A percentile compares a stretch with the other conserved stretches of the same genome.
phyloP scores from a whole-genome alignment of 2,797 vertebrate species.

The Galagoides demidoff region DNA sequence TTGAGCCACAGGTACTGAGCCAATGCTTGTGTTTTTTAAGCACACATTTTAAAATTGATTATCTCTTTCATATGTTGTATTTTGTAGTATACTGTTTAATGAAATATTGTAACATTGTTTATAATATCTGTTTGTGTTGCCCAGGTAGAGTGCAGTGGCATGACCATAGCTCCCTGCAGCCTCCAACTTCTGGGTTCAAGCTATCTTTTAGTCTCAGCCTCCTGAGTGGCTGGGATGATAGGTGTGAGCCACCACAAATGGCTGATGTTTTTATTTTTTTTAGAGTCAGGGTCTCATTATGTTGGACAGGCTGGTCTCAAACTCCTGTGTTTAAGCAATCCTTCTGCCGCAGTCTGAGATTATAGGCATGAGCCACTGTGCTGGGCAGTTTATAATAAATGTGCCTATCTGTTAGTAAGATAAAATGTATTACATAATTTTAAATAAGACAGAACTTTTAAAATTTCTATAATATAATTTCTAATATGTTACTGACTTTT shows the following conservation, averaged over 20 bases:
- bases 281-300: neutral
- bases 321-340: neutral
- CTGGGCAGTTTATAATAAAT: neutral
- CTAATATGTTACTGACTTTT: slow-evolving; percentile 28
- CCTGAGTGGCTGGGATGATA: neutral
- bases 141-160: neutral
- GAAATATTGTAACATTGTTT: neutral
- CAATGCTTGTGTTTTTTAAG: neutral
- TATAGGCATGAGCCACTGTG: neutral
- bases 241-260: neutral
- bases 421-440: slow-evolving; percentile 44
- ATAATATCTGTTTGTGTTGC: neutral
- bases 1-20: too few species aligned
- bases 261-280: neutral
- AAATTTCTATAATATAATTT: slow-evolving; percentile 45
- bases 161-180: neutral
- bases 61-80: slow-evolving; percentile 42
- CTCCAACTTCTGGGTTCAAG: neutral
- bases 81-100: slow-evolving; percentile 54
- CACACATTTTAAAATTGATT: neutral
- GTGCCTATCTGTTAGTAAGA: slow-evolving; percentile 26
- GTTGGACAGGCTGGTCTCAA: neutral
- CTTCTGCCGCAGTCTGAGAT: neutral
- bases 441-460: slow-evolving; percentile 19
- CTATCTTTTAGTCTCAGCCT: neutral